Evolutionary conservation across 2,797 vertebrate genomes (phyloP).

Genomic region (Anolis apletophallus): DNA sequence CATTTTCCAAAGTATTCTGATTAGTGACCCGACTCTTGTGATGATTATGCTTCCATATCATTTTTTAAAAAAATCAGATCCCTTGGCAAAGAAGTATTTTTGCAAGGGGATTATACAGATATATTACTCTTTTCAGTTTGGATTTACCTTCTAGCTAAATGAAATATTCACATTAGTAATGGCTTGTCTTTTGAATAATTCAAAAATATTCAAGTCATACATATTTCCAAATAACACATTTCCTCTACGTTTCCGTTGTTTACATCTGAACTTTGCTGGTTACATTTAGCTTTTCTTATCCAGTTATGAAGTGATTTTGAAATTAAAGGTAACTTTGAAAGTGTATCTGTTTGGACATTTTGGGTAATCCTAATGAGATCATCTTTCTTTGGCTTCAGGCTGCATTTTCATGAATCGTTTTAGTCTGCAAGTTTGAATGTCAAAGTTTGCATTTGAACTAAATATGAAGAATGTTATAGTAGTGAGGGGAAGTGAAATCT

Average conservation of each 20-base stretch:
- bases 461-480: background rate
- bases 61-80: background rate
- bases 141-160: background rate
- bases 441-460: slow-evolving; percentile 6
- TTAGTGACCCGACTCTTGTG: slow-evolving; percentile 4
- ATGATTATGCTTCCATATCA: background rate
- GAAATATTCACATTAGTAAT: background rate
- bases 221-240: background rate
- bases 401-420: background rate
- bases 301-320: background rate
- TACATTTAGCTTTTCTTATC: background rate
- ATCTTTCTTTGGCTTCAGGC: background rate
- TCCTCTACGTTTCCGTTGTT: background rate
- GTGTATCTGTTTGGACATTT: fast-evolving
- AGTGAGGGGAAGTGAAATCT: background rate
- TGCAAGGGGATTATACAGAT: background rate
- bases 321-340: background rate
- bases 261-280: background rate
- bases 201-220: background rate
- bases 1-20: slow-evolving; percentile 3
- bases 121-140: background rate
- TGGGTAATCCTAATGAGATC: background rate
- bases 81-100: background rate
- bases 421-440: background rate
- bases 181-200: background rate